Evolutionary conservation across 2,888 invertebrate genomes (phyloP), one percentile per base, ranked within the genome.

Genomic region (Plemyria rubiginata): DNA sequence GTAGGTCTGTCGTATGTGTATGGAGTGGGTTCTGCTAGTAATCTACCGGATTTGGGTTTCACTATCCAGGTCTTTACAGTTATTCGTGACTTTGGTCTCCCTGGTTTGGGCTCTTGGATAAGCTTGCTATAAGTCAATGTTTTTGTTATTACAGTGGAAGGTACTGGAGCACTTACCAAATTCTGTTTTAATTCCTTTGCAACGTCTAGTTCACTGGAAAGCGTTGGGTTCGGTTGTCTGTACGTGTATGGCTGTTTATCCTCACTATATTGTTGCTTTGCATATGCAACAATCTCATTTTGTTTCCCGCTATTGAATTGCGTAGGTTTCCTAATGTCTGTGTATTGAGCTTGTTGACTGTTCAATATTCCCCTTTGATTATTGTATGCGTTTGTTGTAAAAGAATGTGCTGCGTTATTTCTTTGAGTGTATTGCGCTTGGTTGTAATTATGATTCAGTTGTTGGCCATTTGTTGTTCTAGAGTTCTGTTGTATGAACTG

Each of bases 21-120:
- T 4, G 87, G 75, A 51, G 86, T 84, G 4, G 87, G 82, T 56
- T 84, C 80, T 12, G 75, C 77, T 22, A 83, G 72, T 56, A 88
- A 64, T 70, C 80, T 86, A 12, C 80, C 84, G 41, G 81, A 73
- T 75, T 85, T 90, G n/a, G 92, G 90, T 77, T 90, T 90, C 3
- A 89, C 81, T 56, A 91, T 84, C 92, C 92, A 92, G 4, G 91
- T 90, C 77, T 92, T 92, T 45, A 90, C 86, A 22, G 87, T 89
- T 50, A 92, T 85, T 68, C 88, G 78, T 8, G 91, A 90, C 71
- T 88, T 90, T 43, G 90, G 87, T 58, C 77, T 84, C 4, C 82
- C 80, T 51, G 80, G 74, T 55, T 87, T 87, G 2, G 85, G 79
- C 65, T 87, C 84, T 71, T 87, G 82, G 45, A 87, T 71, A 28